phyloP scores from a whole-genome alignment of 1,140 invertebrate genomes.

The Coptotermes formosanus region DNA sequence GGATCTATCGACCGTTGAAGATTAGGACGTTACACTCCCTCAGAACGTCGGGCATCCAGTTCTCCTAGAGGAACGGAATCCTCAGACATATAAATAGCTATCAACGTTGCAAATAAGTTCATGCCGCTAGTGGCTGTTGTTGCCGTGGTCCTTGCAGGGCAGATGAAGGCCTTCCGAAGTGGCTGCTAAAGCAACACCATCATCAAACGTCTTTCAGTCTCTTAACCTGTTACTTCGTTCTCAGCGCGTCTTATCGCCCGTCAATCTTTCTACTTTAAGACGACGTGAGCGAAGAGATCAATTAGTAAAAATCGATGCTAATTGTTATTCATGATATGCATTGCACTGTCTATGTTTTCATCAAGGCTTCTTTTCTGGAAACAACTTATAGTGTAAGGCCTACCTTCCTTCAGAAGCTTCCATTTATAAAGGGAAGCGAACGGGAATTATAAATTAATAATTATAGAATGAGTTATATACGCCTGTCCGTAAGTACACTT shows the following conservation, averaged over 20 bases:
- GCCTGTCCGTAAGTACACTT: too few species aligned
- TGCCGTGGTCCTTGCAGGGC: background rate
- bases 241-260: background rate
- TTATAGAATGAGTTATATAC: too few species aligned
- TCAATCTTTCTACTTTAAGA: conserved; percentile 4
- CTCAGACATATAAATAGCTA: too few species aligned
- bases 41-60: too few species aligned
- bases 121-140: background rate
- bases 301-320: conserved; percentile 9
- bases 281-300: conserved; percentile 10
- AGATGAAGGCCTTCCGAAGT: background rate
- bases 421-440: too few species aligned
- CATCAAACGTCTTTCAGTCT: background rate
- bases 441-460: too few species aligned
- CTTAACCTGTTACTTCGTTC: background rate
- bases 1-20: too few species aligned
- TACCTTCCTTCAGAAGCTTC: too few species aligned
- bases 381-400: too few species aligned
- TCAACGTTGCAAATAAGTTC: too few species aligned
- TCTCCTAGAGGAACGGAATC: too few species aligned
- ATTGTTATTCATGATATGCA: conserved; percentile 14
- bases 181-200: background rate
- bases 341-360: background rate
- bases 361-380: background rate
- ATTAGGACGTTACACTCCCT: too few species aligned